These are phyloP conservation scores for Heterodera carotae DNA, from an alignment of 1,140 invertebrate species.

Conservation along the genomic window DNA sequence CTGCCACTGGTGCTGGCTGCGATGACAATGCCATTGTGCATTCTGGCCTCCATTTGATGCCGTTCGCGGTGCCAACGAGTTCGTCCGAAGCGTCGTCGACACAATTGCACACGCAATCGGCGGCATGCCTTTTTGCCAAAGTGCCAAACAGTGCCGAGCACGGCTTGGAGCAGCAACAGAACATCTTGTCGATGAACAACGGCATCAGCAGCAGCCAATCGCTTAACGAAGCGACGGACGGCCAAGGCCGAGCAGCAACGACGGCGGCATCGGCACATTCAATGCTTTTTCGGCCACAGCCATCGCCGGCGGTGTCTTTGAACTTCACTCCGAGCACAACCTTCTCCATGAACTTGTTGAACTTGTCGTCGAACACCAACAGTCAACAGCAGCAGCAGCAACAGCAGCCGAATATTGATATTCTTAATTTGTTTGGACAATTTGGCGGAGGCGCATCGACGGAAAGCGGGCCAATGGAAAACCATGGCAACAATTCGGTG, in stretches of 20 bases:
- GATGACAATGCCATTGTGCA: background rate
- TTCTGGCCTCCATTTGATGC: background rate
- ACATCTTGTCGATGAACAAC: background rate
- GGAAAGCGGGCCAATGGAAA: background rate
- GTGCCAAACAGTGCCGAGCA: background rate
- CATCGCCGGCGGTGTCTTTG: background rate
- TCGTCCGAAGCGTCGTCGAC: constrained; percentile 1
- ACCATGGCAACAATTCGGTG: background rate
- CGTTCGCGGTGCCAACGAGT: background rate
- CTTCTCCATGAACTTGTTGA: too few relatives aligned
- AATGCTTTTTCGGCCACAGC: background rate
- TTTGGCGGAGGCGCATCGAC: constrained; percentile 7
- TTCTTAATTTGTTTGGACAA: background rate
- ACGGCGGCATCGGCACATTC: background rate
- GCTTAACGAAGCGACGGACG: too few relatives aligned
- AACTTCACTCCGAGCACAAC: background rate
- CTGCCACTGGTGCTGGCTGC: background rate
- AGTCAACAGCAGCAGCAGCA: background rate
- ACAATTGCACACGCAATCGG: background rate
- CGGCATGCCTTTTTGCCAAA: background rate
- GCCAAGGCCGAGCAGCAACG: too few relatives aligned
- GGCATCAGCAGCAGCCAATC: too few relatives aligned
- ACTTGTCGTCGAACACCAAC: background rate
- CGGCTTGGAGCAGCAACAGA: background rate
- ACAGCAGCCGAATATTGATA: background rate